Evolutionary conservation across 2,113 vertebrate species (phyloP).

Genomic region (Esox niger): DNA sequence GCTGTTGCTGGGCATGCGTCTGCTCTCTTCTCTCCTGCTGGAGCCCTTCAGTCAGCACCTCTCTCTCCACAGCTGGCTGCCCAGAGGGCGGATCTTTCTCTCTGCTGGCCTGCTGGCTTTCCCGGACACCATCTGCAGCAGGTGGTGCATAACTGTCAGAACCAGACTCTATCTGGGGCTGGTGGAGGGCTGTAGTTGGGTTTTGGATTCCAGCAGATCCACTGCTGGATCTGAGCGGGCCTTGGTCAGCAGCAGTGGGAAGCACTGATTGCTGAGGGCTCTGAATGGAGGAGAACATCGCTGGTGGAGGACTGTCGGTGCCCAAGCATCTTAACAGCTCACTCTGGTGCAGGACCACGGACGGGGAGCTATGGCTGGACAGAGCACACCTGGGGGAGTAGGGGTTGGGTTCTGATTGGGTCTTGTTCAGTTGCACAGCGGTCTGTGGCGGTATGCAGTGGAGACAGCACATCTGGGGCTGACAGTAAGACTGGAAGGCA

Average conservation of each 20-base stretch:
- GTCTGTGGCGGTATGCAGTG: slow-evolving; percentile 73
- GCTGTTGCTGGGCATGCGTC: slow-evolving; percentile 60
- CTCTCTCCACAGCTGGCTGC: slow-evolving; percentile 36
- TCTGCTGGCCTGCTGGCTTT: slow-evolving; percentile 4
- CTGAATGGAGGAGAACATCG: slow-evolving; percentile 43
- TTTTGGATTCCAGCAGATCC: slow-evolving; percentile 66
- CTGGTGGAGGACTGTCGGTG: not conserved
- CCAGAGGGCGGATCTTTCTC: slow-evolving; percentile 61
- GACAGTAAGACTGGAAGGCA: slow-evolving; percentile 74
- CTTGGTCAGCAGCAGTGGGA: slow-evolving; percentile 15
- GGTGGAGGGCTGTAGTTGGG: slow-evolving; percentile 27
- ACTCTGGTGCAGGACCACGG: slow-evolving; percentile 41
- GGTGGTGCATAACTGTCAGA: slow-evolving; percentile 66
- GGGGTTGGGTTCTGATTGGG: slow-evolving; percentile 62
- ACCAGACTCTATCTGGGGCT: slow-evolving; percentile 75
- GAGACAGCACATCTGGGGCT: slow-evolving; percentile 79
- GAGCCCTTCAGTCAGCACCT: slow-evolving; percentile 37
- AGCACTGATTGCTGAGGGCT: slow-evolving; percentile 42
- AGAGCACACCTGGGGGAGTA: slow-evolving; percentile 56
- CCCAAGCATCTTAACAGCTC: not conserved
- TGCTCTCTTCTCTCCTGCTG: slow-evolving; percentile 39
- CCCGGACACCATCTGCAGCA: slow-evolving; percentile 21
- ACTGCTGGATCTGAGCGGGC: slow-evolving; percentile 50
- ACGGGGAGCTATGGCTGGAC: slow-evolving; percentile 47
- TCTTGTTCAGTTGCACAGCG: slow-evolving; percentile 67